Conservation (phyloP, 2,113 vertebrate genomes). For the Piaya cayana region DNA sequence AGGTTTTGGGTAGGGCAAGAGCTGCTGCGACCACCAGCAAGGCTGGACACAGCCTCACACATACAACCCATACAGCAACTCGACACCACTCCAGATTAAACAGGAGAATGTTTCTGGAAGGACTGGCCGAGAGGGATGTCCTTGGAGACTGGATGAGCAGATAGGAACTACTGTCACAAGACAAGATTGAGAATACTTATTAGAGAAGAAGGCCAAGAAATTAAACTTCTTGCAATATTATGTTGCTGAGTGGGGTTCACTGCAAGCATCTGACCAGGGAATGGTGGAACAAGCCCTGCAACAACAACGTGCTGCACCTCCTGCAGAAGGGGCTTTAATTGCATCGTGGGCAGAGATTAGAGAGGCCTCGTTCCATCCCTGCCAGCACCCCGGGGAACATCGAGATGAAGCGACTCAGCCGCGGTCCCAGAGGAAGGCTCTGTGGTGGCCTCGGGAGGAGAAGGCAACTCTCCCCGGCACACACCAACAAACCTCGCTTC, state of each 20-base stretch:
- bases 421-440: neutral
- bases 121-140: neutral
- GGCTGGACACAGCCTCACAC: neutral
- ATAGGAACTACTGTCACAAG: neutral
- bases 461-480: neutral
- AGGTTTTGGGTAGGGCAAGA: neutral
- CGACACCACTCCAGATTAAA: neutral
- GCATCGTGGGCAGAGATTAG: fast-evolving
- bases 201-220: neutral
- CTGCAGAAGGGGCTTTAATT: neutral
- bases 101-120: neutral
- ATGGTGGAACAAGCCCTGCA: fast-evolving
- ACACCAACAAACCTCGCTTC: slow-evolving; percentile 35
- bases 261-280: neutral
- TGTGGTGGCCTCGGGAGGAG: neutral
- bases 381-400: fast-evolving
- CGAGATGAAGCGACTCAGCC: neutral
- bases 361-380: neutral
- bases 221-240: neutral
- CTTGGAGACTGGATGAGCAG: neutral
- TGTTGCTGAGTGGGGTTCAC: neutral
- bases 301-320: neutral
- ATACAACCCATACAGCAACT: neutral
- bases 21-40: fast-evolving
- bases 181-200: neutral